These are phyloP conservation scores for Hirundichthys speculiger DNA, from an alignment of 2,113 vertebrate species.

Conservation along the genomic window DNA sequence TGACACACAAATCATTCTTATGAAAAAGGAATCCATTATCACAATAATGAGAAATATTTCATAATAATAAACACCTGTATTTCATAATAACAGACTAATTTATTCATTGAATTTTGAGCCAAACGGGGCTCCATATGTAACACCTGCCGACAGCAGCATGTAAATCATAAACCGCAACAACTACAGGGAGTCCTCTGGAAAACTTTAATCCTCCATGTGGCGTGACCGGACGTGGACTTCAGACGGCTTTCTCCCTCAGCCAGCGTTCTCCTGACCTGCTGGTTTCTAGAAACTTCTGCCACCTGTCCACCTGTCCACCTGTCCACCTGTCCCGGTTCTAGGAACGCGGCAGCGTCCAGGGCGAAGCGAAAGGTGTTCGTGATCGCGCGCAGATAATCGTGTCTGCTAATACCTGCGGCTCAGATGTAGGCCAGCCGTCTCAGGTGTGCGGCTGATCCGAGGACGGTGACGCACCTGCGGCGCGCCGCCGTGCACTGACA, in stretches of 20 bases:
- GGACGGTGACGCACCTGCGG: constrained; percentile 25
- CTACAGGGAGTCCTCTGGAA: background rate
- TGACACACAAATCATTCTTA: too few relatives aligned
- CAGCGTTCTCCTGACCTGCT: constrained; percentile 28
- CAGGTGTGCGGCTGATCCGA: constrained; percentile 51
- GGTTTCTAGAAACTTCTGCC: background rate
- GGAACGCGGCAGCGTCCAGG: constrained; percentile 18
- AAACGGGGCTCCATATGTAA: too few relatives aligned
- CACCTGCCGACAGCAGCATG: too few relatives aligned
- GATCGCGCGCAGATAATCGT: constrained; percentile 58
- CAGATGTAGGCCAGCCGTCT: constrained; percentile 55
- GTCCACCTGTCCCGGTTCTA: constrained; percentile 6
- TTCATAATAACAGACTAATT: too few relatives aligned
- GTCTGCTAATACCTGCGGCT: constrained; percentile 63
- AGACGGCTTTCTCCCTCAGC: background rate
- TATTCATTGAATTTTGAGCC: too few relatives aligned
- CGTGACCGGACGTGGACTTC: constrained; percentile 1
- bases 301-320: too few relatives aligned
- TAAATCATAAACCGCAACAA: constrained; percentile 28
- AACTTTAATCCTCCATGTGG: background rate
- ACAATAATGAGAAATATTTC: too few relatives aligned
- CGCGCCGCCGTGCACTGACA: background rate
- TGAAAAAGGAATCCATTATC: too few relatives aligned
- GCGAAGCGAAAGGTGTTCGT: constrained; percentile 29
- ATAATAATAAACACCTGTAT: too few relatives aligned